These are phyloP conservation scores for Leptatherina wallacei DNA, from an alignment of 2,797 vertebrate genomes.

Conservation along the genomic window DNA sequence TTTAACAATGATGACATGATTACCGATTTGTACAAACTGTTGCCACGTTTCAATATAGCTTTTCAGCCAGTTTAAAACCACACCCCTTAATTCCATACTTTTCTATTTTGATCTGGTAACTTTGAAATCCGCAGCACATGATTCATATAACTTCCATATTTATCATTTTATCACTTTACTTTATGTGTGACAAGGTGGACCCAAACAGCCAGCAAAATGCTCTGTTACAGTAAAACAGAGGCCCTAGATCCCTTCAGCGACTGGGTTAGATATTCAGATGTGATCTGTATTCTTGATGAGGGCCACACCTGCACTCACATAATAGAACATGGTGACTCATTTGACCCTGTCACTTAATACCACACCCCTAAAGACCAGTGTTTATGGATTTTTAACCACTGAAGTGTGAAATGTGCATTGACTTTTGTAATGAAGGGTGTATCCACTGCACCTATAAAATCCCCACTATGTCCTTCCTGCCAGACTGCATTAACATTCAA, in stretches of 20 bases:
- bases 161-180: too few species aligned
- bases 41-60: too few species aligned
- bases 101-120: too few species aligned
- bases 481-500: background rate
- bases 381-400: constrained; percentile 2
- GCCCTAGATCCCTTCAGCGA: background rate
- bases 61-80: too few species aligned
- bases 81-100: too few species aligned
- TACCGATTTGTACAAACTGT: too few species aligned
- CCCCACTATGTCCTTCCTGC: background rate
- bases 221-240: background rate
- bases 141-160: too few species aligned
- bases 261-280: background rate
- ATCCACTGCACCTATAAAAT: background rate
- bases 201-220: background rate
- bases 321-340: background rate
- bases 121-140: too few species aligned
- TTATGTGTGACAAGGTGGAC: background rate
- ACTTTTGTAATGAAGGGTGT: background rate
- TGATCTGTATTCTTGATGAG: background rate
- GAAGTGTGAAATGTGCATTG: background rate
- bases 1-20: too few species aligned
- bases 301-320: background rate
- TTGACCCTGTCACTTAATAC: background rate
- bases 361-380: background rate